Percentiles rank a stretch among this genome's conserved stretches.
Evolutionary conservation across 2,797 vertebrate genomes (phyloP).

Genomic region (Chromobotia macracanthus): DNA sequence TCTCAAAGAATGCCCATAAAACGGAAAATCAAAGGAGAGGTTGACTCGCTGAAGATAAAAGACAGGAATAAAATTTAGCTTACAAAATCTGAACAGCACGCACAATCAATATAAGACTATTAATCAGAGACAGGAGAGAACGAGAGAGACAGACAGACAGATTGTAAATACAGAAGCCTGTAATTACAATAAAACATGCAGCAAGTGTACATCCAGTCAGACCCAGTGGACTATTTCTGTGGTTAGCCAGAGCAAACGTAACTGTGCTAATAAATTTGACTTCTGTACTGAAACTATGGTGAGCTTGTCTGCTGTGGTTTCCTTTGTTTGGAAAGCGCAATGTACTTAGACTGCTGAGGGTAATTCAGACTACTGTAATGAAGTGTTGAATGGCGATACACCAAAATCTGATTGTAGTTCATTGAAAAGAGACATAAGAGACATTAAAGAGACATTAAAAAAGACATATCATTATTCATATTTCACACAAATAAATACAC

Average conservation of each 20-base stretch:
- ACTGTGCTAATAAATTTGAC: conserved; percentile 57
- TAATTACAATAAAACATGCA: neutral
- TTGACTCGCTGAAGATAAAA: conserved; percentile 92
- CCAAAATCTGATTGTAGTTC: conserved; percentile 41
- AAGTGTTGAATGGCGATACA: conserved; percentile 38
- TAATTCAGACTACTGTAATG: conserved; percentile 45
- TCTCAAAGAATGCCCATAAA: conserved; percentile 96
- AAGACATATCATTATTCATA: too few species aligned
- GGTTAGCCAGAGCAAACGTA: conserved; percentile 60
- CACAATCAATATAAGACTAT: conserved; percentile 25
- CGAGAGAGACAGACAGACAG: neutral
- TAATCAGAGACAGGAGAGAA: neutral
- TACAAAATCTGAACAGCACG: conserved; percentile 7
- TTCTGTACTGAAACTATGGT: conserved; percentile 55
- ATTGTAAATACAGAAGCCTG: neutral
- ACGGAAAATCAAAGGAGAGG: conserved; percentile 99
- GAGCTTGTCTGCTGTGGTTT: conserved; percentile 63
- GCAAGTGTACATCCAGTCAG: conserved; percentile 22
- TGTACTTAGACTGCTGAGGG: conserved; percentile 57
- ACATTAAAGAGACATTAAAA: too few species aligned
- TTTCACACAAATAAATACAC: neutral
- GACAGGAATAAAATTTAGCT: conserved; percentile 19
- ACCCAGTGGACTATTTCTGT: conserved; percentile 60
- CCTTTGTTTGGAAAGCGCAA: conserved; percentile 64
- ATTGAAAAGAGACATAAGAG: too few species aligned